A percentile compares a stretch with the other conserved stretches of the same genome.
phyloP scores from a whole-genome alignment of 2,888 invertebrate species.

The Schizaphis graminum region DNA sequence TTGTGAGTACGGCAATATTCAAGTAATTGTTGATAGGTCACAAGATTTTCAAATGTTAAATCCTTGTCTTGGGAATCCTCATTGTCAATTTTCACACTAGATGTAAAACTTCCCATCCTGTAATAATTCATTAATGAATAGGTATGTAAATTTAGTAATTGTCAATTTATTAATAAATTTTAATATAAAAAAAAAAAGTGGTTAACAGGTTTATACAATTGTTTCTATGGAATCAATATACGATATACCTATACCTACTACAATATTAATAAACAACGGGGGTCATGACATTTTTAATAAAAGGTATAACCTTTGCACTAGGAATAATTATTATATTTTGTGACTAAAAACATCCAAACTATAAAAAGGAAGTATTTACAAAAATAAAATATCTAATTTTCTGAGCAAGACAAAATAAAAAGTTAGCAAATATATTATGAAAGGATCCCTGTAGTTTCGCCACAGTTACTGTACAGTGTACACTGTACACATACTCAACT shows the following conservation, averaged over 20 bases:
- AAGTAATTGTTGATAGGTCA: constrained; percentile 70
- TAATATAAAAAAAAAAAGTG: neutral
- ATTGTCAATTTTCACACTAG: constrained; percentile 78
- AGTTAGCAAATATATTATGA: neutral
- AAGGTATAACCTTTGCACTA: neutral
- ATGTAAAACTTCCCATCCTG: constrained; percentile 83
- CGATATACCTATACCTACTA: neutral
- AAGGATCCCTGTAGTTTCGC: neutral
- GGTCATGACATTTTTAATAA: neutral
- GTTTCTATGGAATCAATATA: constrained; percentile 45
- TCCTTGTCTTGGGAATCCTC: constrained; percentile 77
- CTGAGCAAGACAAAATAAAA: neutral
- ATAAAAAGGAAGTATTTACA: neutral
- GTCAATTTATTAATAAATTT: neutral
- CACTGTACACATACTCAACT: neutral
- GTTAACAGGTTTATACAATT: neutral
- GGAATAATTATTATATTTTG: neutral
- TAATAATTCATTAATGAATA: constrained; percentile 68
- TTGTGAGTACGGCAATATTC: constrained; percentile 69
- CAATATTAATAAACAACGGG: neutral
- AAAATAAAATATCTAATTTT: neutral
- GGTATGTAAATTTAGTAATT: constrained; percentile 53
- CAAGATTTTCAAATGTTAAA: constrained; percentile 70
- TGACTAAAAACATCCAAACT: neutral
- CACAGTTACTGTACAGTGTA: neutral